phyloP scores from a whole-genome alignment of 1,140 invertebrate genomes.

The Pinna nobilis region DNA sequence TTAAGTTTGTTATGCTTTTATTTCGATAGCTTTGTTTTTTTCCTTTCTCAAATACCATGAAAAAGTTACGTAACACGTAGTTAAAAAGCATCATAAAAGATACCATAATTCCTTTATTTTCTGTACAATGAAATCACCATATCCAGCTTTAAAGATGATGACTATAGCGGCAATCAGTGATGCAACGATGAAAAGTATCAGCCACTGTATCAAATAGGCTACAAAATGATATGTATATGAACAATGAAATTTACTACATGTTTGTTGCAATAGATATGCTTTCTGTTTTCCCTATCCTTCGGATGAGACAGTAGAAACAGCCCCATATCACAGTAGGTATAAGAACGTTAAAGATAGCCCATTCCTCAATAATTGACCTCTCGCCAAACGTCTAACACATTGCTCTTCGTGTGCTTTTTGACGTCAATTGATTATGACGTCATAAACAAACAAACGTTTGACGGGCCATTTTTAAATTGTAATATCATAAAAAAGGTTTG shows the following conservation, averaged over 20 bases:
- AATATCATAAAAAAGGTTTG: too few relatives aligned
- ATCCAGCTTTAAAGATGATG: conserved; percentile 13
- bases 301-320: conserved; percentile 62
- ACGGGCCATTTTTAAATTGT: too few relatives aligned
- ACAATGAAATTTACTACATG: background rate
- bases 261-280: background rate
- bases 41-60: background rate
- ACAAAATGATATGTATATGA: background rate
- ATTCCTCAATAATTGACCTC: too few relatives aligned
- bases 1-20: too few relatives aligned
- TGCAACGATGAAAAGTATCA: conserved; percentile 26
- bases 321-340: too few relatives aligned
- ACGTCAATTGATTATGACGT: too few relatives aligned
- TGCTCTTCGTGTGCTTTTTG: too few relatives aligned
- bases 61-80: background rate
- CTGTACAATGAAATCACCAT: background rate
- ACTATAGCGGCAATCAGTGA: conserved; percentile 29
- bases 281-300: conserved; percentile 58
- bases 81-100: too few relatives aligned
- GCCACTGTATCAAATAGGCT: conserved; percentile 47
- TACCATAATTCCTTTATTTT: background rate
- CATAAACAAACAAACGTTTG: too few relatives aligned
- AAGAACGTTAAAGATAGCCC: too few relatives aligned
- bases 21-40: background rate
- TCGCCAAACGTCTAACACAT: too few relatives aligned